Evolutionary conservation across 2,113 vertebrate genomes (phyloP).

Genomic region (Nycticryphes semicollaris): DNA sequence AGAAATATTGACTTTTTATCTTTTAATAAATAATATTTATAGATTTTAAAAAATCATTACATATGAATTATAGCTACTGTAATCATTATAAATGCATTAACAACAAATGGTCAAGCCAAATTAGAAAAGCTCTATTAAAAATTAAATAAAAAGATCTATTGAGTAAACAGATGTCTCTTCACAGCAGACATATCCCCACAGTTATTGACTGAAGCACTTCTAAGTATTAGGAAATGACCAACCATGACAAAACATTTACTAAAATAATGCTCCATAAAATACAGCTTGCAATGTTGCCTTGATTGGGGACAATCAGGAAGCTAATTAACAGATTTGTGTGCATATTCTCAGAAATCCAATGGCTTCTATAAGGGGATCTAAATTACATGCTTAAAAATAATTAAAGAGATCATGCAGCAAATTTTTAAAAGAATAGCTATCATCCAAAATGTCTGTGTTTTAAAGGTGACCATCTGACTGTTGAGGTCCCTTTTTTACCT

Average conservation of each 20-base stretch:
- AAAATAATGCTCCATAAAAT: conserved; percentile 53
- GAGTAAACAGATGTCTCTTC: conserved; percentile 54
- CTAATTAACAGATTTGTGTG: not conserved
- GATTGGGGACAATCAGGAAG: not conserved
- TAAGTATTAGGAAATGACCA: conserved; percentile 43
- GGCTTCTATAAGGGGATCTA: not conserved
- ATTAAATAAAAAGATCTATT: conserved; percentile 48
- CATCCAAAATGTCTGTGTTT: not conserved
- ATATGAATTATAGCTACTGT: conserved; percentile 56
- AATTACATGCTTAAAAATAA: not conserved
- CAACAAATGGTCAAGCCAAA: conserved; percentile 55
- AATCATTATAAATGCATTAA: conserved; percentile 66
- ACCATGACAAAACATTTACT: conserved; percentile 4
- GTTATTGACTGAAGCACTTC: conserved; percentile 51
- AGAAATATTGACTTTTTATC: conserved; percentile 41
- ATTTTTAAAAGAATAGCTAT: not conserved
- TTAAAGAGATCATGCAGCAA: not conserved
- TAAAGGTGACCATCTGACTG: not conserved
- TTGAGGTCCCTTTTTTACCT: not conserved
- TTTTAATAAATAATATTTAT: conserved; percentile 63
- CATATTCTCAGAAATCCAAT: conserved; percentile 9
- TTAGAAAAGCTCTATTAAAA: conserved; percentile 63
- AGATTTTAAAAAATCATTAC: conserved; percentile 58
- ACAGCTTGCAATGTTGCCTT: conserved; percentile 11
- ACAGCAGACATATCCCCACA: conserved; percentile 27